Percentiles rank a stretch among this genome's conserved stretches.
phyloP scores from a whole-genome alignment of 2,113 vertebrate genomes.

The Bothrops jararaca region DNA sequence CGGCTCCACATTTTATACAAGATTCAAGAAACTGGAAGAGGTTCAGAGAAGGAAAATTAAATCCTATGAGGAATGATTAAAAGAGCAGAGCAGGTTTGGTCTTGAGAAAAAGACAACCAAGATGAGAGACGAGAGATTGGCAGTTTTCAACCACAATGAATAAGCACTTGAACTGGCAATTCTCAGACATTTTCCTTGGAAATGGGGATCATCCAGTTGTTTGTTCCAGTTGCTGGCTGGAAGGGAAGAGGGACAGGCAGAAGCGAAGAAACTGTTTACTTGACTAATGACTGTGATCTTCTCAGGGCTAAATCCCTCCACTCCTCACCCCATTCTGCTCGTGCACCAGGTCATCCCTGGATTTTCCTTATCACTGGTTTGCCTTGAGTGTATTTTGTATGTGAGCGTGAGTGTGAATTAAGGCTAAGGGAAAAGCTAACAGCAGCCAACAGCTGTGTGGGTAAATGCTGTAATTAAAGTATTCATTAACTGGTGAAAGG shows the following conservation, averaged over 20 bases:
- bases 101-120: neutral
- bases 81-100: neutral
- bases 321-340: neutral
- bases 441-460: slow-evolving; percentile 21
- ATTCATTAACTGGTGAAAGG: slow-evolving; percentile 38
- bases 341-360: neutral
- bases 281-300: neutral
- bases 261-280: neutral
- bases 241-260: neutral
- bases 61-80: neutral
- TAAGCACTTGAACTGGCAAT: neutral
- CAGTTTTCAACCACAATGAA: neutral
- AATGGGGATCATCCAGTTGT: neutral
- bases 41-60: neutral
- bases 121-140: neutral
- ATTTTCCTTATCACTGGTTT: neutral
- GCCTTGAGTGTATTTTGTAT: accelerated
- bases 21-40: neutral
- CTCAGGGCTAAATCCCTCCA: neutral
- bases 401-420: neutral
- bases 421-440: accelerated
- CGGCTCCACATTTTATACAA: neutral
- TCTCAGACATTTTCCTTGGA: neutral
- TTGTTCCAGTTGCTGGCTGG: neutral
- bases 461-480: slow-evolving; percentile 43